Evolutionary conservation across 2,797 vertebrate genomes (phyloP).

Genomic region (Enteromius paludinosus): DNA sequence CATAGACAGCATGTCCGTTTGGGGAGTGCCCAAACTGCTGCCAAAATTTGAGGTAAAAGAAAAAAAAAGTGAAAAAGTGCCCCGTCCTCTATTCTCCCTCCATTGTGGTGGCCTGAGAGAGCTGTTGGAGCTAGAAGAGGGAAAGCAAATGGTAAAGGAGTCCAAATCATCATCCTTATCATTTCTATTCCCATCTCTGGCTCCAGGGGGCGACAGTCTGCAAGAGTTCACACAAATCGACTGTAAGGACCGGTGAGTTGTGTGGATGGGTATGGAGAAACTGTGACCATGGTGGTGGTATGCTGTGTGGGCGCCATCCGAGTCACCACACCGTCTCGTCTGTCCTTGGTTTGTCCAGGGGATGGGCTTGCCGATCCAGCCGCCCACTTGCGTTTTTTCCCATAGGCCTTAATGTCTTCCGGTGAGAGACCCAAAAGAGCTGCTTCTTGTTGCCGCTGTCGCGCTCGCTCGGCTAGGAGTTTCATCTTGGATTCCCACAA

Average conservation of each 20-base stretch:
- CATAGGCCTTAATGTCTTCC: constrained; percentile 89
- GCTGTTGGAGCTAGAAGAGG: constrained; percentile 69
- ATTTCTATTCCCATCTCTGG: constrained; percentile 61
- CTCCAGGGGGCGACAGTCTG: constrained; percentile 50
- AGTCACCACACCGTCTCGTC: constrained; percentile 81
- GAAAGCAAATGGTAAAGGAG: constrained; percentile 63
- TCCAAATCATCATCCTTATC: constrained; percentile 67
- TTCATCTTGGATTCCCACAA: constrained; percentile 99
- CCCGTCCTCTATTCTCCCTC: constrained; percentile 62
- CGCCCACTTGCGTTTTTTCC: constrained; percentile 95
- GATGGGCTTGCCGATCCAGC: constrained; percentile 70
- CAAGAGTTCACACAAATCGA: constrained; percentile 86
- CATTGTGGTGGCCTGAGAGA: constrained; percentile 64
- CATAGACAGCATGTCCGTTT: constrained; percentile 86
- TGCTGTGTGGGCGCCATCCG: constrained; percentile 87
- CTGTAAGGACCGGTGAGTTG: constrained; percentile 98
- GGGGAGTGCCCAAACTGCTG: constrained; percentile 82
- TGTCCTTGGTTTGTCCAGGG: constrained; percentile 85
- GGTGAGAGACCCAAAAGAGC: constrained; percentile 90
- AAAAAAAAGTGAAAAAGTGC: constrained; percentile 63
- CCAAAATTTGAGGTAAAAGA: constrained; percentile 96
- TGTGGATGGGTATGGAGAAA: constrained; percentile 96
- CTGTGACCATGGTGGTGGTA: constrained; percentile 91
- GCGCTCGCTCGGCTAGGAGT: constrained; percentile 89
- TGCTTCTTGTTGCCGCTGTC: constrained; percentile 91